phyloP scores from a whole-genome alignment of 2,113 vertebrate genomes.

The Anguilla rostrata region DNA sequence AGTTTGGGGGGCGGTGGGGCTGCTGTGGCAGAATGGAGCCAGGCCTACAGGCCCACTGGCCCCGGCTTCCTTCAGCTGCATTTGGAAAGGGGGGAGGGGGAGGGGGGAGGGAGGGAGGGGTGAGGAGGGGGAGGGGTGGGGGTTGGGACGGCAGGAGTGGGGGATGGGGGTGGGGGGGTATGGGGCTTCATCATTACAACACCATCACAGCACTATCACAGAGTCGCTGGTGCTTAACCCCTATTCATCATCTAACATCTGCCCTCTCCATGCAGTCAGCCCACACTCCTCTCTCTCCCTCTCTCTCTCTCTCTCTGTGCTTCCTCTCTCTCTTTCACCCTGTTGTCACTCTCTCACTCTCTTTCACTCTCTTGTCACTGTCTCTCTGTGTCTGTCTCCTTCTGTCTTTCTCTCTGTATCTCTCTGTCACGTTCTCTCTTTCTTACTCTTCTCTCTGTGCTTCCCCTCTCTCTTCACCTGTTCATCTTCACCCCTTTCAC shows the following conservation, averaged over 20 bases:
- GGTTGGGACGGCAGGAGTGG: background rate
- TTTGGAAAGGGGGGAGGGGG: background rate
- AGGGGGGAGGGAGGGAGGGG: too few species aligned
- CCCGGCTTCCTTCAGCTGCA: slow-evolving; percentile 9
- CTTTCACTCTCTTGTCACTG: too few species aligned
- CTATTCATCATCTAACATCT: slow-evolving; percentile 58
- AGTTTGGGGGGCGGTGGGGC: background rate
- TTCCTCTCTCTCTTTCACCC: background rate
- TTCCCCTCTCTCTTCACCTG: too few species aligned
- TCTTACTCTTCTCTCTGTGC: too few species aligned
- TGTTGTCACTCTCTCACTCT: background rate
- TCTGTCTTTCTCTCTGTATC: too few species aligned
- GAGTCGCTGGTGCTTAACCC: slow-evolving; percentile 7
- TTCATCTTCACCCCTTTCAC: too few species aligned
- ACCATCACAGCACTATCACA: slow-evolving; percentile 38
- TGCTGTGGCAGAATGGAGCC: slow-evolving; percentile 52
- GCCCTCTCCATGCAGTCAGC: slow-evolving; percentile 35
- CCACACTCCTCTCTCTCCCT: background rate
- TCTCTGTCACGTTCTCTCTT: too few species aligned
- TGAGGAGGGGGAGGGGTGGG: background rate
- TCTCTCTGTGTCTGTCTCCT: too few species aligned
- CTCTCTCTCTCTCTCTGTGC: background rate
- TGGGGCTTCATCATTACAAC: slow-evolving; percentile 37
- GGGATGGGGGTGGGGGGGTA: background rate
- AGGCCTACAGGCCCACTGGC: slow-evolving; percentile 42